Evolutionary conservation across 2,888 invertebrate genomes (phyloP), one percentile per base, ranked within the genome.

Genomic region (Epirrhoe alternata): DNA sequence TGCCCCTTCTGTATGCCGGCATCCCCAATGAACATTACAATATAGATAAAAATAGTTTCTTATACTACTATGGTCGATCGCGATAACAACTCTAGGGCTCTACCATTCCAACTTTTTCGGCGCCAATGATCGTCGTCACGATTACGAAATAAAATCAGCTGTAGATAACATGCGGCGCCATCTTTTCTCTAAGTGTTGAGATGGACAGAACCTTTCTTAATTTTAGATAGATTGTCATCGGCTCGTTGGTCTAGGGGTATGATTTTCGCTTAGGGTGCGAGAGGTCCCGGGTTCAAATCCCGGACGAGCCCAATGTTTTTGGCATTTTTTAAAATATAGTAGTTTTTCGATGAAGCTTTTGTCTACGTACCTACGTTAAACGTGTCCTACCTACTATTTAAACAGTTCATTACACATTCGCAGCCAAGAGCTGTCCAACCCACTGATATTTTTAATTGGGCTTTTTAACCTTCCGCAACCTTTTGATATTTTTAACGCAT

Each of bases 201-300:
- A 6, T 10, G 6, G 30, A 1, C 24, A 58, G 14, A 1, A 12
- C 8, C 31, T 31, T 60, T 50, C 49, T 33, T 61, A 70, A 72
- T 75, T 80, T 80, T 14, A 5, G 5, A 0, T 0, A 0, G 0
- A 0, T 0, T 0, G 0, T 4, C 67, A 74, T 5, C 55, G 93
- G 92, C 93, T 93, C 93, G 93, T 94, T 94, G 93, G 93, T 94
- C 93, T 93, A 93, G 93, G 92, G 93, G 93, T 93, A 93, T 94
- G 92, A 93, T 94, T 93, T 89, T 93, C 93, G 92, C 92, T 93
- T 93, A 86, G 90, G 92, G 91, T 93, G 91, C 90, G 91, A 91
- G 90, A 90, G 91, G 92, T 92, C 90, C 88, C 87, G 90, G 90
- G 92, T 91, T 91, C 91, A 88, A 91, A 88, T 92, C 88, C 89